These are phyloP conservation scores for Drepanosiphum platanoidis DNA, from an alignment of 2,888 invertebrate species.

Conservation along the genomic window DNA sequence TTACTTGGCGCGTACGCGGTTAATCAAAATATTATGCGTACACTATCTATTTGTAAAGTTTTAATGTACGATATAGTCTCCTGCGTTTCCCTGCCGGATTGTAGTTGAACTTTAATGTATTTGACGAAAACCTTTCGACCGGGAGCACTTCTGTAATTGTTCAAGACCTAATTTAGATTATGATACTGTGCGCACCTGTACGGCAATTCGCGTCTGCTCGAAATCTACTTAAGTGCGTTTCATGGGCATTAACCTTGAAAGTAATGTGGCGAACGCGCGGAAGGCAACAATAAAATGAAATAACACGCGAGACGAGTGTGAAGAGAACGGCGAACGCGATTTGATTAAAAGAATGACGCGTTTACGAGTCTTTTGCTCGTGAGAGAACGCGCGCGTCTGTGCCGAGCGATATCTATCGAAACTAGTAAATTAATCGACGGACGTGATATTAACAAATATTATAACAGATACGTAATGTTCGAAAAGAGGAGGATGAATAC, in stretches of 20 bases:
- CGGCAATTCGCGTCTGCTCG: conserved; percentile 27
- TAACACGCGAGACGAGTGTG: neutral
- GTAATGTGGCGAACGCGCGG: neutral
- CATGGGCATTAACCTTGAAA: conserved; percentile 23
- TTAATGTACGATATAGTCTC: neutral
- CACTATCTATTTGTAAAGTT: neutral
- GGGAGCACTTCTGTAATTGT: conserved; percentile 49
- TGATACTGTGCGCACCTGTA: conserved; percentile 49
- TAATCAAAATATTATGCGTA: too few relatives aligned
- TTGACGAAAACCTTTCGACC: conserved; percentile 34
- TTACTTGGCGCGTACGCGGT: too few relatives aligned
- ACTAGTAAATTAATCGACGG: too few relatives aligned
- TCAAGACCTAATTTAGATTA: conserved; percentile 24
- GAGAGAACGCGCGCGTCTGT: too few relatives aligned
- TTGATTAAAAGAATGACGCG: too few relatives aligned
- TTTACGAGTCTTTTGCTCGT: too few relatives aligned
- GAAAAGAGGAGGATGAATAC: too few relatives aligned
- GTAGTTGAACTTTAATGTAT: conserved; percentile 1
- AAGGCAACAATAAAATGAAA: conserved; percentile 13
- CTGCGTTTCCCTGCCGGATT: neutral
- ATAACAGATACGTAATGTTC: too few relatives aligned
- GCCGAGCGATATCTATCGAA: too few relatives aligned
- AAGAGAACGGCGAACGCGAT: too few relatives aligned
- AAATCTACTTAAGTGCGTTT: conserved; percentile 44
- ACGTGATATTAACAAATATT: too few relatives aligned